Percentiles rank a stretch among this genome's conserved stretches.
Evolutionary conservation across 2,113 vertebrate species (phyloP).

Genomic region (Nesoenas mayeri): DNA sequence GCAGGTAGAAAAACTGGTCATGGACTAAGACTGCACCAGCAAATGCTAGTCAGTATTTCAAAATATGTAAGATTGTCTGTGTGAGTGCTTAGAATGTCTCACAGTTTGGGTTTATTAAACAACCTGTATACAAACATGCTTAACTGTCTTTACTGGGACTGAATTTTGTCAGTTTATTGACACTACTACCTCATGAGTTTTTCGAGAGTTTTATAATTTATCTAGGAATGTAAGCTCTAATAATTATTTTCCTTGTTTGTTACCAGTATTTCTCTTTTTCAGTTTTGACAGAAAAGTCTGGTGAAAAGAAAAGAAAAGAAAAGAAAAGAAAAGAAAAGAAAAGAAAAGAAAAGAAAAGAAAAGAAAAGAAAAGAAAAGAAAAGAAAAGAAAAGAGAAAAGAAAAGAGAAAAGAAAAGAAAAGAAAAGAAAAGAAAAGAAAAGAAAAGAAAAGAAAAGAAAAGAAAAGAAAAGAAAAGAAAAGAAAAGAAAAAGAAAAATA

Average conservation of each 20-base stretch:
- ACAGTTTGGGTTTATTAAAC: neutral
- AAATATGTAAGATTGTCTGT: neutral
- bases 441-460: too few species aligned
- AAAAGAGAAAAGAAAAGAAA: too few species aligned
- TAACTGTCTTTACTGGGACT: neutral
- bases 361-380: too few species aligned
- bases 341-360: too few species aligned
- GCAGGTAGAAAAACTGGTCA: neutral
- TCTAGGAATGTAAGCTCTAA: neutral
- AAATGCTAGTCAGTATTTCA: neutral
- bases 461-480: too few species aligned
- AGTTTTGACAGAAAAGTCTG: neutral
- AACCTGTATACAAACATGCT: neutral
- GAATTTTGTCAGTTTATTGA: neutral
- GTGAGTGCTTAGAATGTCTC: neutral
- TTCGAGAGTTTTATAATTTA: neutral
- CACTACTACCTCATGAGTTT: neutral
- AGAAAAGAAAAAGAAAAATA: too few species aligned
- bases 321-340: neutral
- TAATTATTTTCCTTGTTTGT: neutral
- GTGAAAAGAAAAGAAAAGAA: accelerated
- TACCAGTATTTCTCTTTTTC: neutral
- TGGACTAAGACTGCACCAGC: neutral
- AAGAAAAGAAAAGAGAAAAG: too few species aligned
- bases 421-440: too few species aligned